Conservation (phyloP, 2,888 invertebrate species). For the Chrysolina haemoptera region DNA sequence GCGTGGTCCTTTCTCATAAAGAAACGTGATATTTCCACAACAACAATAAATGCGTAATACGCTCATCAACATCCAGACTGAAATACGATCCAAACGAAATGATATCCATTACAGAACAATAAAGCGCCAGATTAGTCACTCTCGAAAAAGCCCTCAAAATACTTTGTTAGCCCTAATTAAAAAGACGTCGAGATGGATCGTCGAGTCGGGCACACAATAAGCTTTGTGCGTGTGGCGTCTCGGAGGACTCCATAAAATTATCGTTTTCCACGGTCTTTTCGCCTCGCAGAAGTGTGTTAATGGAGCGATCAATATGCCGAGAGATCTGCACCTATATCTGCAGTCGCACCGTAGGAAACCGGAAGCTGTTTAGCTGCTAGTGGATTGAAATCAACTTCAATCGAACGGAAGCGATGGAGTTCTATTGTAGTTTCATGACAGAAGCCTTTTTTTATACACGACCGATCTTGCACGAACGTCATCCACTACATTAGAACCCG, state of each 20-base stretch:
- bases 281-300: constrained; percentile 43
- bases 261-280: constrained; percentile 36
- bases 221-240: constrained; percentile 44
- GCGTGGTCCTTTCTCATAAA: too few species aligned
- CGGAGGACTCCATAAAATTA: constrained; percentile 42
- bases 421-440: too few species aligned
- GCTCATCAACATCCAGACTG: constrained; percentile 12
- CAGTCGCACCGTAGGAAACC: constrained; percentile 33
- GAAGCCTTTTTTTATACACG: too few species aligned
- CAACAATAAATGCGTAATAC: background rate
- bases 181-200: constrained; percentile 40
- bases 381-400: constrained; percentile 34
- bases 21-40: background rate
- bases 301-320: constrained; percentile 43
- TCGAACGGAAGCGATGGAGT: too few species aligned
- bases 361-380: constrained; percentile 34
- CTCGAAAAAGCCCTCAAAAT: constrained; percentile 15
- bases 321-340: constrained; percentile 35
- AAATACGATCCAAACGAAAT: constrained; percentile 13
- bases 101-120: constrained; percentile 22
- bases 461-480: too few species aligned
- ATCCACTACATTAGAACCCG: too few species aligned
- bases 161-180: constrained; percentile 45
- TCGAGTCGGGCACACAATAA: constrained; percentile 34
- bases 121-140: constrained; percentile 20